phyloP scores from a whole-genome alignment of 2,888 invertebrate genomes.

The Oligia fasciuncula region DNA sequence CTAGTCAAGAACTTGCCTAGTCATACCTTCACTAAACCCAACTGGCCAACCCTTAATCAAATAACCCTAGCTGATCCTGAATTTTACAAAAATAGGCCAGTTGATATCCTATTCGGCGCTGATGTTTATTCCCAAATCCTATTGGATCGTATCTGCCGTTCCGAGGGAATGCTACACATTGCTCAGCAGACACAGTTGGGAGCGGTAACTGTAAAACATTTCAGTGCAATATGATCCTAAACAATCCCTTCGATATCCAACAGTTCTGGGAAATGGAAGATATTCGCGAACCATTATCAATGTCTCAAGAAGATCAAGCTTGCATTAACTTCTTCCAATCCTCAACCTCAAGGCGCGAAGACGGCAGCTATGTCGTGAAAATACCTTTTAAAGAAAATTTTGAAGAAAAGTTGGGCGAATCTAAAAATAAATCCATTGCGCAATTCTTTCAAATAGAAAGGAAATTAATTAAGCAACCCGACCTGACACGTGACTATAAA shows the following conservation, averaged over 20 bases:
- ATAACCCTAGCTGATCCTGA: slow-evolving; percentile 17
- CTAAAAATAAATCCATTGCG: background rate
- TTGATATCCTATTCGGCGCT: slow-evolving; percentile 22
- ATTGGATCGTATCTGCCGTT: no score
- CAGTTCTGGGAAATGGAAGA: slow-evolving; percentile 19
- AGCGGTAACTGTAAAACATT: background rate
- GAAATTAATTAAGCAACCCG: background rate
- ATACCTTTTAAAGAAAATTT: slow-evolving; percentile 12
- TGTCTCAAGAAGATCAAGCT: slow-evolving; percentile 3
- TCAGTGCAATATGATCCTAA: slow-evolving; percentile 1
- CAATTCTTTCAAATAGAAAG: background rate
- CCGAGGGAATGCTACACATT: background rate
- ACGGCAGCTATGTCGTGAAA: slow-evolving; percentile 10
- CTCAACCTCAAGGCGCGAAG: background rate
- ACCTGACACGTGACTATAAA: slow-evolving; percentile 1
- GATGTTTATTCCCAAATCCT: no score
- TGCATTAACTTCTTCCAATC: slow-evolving; percentile 1
- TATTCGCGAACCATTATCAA: slow-evolving; percentile 6
- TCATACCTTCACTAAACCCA: slow-evolving; percentile 5
- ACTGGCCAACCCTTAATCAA: slow-evolving; percentile 21
- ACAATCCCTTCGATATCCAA: background rate
- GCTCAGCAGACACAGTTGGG: slow-evolving; percentile 4
- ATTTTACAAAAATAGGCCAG: slow-evolving; percentile 18
- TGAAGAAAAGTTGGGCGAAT: background rate
- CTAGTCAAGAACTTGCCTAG: slow-evolving; percentile 7